Percentiles rank a stretch among this genome's conserved stretches.
phyloP scores from a whole-genome alignment of 64 coral and sea anemone genomes.

The Montipora efflorescens region DNA sequence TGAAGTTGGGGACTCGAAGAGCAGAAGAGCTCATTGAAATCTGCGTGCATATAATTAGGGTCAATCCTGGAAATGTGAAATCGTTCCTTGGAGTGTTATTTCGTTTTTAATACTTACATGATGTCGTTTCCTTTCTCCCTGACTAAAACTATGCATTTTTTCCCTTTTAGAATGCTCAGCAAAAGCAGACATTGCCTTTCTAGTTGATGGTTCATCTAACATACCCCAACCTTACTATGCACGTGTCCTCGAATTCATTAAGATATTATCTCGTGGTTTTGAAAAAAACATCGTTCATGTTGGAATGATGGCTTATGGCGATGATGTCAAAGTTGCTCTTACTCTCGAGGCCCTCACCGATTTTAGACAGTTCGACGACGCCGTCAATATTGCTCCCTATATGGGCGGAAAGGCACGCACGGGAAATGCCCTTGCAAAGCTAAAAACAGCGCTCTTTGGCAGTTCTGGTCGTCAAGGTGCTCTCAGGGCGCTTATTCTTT shows the following conservation, averaged over 20 bases:
- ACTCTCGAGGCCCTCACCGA: conserved; percentile 23
- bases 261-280: conserved; percentile 64
- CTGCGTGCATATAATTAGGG: no score
- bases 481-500: conserved; percentile 40
- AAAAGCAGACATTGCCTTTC: conserved; percentile 72
- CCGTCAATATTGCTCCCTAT: conserved; percentile 51
- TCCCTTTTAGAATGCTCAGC: conserved; percentile 53
- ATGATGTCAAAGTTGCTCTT: conserved; percentile 55
- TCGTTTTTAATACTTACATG: no score
- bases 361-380: conserved; percentile 38
- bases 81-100: no score
- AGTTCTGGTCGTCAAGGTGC: conserved; percentile 50
- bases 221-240: conserved; percentile 71
- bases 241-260: conserved; percentile 69
- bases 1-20: no score
- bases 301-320: conserved; percentile 60
- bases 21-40: no score
- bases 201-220: conserved; percentile 69
- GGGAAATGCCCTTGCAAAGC: conserved; percentile 59
- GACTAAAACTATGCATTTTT: neutral
- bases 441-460: conserved; percentile 49
- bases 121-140: no score
- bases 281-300: conserved; percentile 43
- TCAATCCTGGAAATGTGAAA: no score
- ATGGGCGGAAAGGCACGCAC: conserved; percentile 67